These are phyloP conservation scores for Bufotes viridis DNA, from an alignment of 2,797 vertebrate species.

Conservation along the genomic window DNA sequence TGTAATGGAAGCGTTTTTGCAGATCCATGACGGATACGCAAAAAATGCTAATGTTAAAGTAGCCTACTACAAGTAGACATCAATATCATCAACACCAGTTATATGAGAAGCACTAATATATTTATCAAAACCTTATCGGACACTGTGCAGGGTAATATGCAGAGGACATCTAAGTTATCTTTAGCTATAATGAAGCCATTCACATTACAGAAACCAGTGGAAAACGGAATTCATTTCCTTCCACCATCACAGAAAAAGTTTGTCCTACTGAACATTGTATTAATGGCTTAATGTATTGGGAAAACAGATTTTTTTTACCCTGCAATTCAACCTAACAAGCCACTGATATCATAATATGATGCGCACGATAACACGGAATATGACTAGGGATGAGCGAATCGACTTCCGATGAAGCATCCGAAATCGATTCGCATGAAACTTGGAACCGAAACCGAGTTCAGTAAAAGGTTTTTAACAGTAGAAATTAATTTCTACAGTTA, in stretches of 20 bases:
- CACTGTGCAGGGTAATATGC: background rate
- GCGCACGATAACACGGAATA: background rate
- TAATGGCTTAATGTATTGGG: background rate
- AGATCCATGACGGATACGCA: too few species aligned
- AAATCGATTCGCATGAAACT: too few species aligned
- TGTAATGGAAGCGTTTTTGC: too few species aligned
- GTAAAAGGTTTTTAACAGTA: too few species aligned
- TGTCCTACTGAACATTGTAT: background rate
- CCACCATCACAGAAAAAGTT: background rate
- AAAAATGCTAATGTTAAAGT: too few species aligned
- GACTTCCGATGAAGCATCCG: too few species aligned
- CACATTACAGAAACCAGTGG: background rate
- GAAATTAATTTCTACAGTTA: too few species aligned
- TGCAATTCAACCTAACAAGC: background rate
- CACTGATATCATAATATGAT: background rate
- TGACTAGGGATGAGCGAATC: too few species aligned
- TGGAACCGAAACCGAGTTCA: too few species aligned
- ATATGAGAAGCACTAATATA: background rate
- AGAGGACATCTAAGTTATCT: background rate
- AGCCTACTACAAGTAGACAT: background rate
- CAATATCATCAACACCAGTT: background rate
- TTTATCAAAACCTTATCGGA: background rate
- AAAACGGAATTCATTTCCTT: background rate
- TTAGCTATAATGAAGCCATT: background rate
- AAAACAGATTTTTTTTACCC: background rate